Evolutionary conservation across 2,888 invertebrate genomes (phyloP).

Genomic region (Branchinecta sandiegonensis): DNA sequence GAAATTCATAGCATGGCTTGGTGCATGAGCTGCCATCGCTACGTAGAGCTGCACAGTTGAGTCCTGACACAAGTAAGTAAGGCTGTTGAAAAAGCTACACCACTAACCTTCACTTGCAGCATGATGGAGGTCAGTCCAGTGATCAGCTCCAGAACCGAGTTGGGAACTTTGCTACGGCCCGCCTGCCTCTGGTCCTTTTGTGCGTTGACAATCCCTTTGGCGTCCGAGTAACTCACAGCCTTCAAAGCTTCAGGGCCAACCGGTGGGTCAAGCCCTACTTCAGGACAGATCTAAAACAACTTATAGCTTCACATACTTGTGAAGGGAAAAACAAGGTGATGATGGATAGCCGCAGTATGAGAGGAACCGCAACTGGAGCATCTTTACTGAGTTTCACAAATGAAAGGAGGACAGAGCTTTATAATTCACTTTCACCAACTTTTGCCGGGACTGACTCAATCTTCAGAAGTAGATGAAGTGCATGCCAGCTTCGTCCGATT

Average conservation of each 20-base stretch:
- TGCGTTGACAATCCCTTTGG: conserved; percentile 58
- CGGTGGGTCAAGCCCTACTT: conserved; percentile 70
- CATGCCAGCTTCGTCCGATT: neutral
- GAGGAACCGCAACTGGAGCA: too few species aligned
- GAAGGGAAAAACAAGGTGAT: too few species aligned
- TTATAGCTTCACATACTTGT: neutral
- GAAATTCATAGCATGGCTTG: too few species aligned
- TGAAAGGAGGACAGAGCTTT: too few species aligned
- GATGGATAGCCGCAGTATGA: too few species aligned
- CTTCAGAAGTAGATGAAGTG: neutral
- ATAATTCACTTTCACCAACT: too few species aligned
- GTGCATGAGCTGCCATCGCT: too few species aligned
- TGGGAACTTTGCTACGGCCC: conserved; percentile 39
- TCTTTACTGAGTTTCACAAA: too few species aligned
- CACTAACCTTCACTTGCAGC: conserved; percentile 59
- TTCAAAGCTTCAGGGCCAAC: conserved; percentile 72
- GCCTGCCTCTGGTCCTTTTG: conserved; percentile 48
- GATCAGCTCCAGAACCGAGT: conserved; percentile 53
- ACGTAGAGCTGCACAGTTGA: too few species aligned
- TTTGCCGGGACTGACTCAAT: too few species aligned
- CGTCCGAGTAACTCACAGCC: conserved; percentile 73
- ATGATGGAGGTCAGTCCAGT: conserved; percentile 77
- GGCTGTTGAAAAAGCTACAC: neutral
- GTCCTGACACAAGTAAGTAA: too few species aligned
- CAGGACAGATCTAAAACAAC: conserved; percentile 51